Evolutionary conservation across 2,113 vertebrate species (phyloP).

Genomic region (Nettapus auritus): DNA sequence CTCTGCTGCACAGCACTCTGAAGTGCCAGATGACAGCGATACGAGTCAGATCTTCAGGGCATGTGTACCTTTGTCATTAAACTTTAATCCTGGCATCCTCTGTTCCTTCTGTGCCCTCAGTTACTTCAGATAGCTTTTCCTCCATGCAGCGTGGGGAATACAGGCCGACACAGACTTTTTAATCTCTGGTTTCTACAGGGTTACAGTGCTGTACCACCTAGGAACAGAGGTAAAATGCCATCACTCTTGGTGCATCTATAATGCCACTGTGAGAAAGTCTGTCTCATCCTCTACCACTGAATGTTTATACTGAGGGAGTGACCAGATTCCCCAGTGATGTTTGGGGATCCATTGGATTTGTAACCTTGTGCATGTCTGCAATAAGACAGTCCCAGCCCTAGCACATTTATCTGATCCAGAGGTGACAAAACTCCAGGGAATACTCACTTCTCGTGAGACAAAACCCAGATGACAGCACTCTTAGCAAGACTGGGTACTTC

Average conservation of each 20-base stretch:
- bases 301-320: slow-evolving; percentile 16
- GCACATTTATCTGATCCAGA: neutral
- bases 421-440: neutral
- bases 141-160: neutral
- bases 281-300: neutral
- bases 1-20: neutral
- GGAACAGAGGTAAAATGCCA: slow-evolving; percentile 21
- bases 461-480: neutral
- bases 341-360: neutral
- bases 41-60: neutral
- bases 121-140: neutral
- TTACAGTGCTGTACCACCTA: slow-evolving; percentile 6
- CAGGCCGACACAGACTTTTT: neutral
- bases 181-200: neutral
- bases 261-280: neutral
- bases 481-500: neutral
- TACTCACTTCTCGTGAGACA: neutral
- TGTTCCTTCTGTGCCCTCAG: neutral
- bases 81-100: neutral
- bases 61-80: neutral
- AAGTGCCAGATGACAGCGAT: neutral
- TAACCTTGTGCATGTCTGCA: neutral
- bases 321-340: neutral
- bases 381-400: neutral
- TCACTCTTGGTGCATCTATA: slow-evolving; percentile 7